Conservation (phyloP, 2,888 invertebrate species). For the Aleiodes leptofemur region DNA sequence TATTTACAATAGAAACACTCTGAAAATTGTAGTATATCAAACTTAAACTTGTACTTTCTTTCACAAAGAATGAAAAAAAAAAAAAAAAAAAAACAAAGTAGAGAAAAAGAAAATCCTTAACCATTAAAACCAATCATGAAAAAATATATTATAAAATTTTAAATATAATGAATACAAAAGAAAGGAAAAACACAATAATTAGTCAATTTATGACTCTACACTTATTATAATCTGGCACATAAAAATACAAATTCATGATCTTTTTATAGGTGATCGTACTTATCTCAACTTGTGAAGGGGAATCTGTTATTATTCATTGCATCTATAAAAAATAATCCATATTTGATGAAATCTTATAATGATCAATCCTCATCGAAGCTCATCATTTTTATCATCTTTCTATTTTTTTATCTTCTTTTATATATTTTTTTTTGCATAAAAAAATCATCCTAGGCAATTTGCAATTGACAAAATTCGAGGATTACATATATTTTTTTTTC, state of each 20-base stretch:
- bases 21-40: slow-evolving; percentile 17
- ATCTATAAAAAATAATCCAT: no score
- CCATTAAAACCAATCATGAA: slow-evolving; percentile 26
- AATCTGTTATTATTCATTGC: no score
- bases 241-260: slow-evolving; percentile 15
- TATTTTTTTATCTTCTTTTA: slow-evolving; percentile 13
- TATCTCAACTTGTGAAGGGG: no score
- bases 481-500: neutral
- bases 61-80: neutral
- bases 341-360: no score
- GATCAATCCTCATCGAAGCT: neutral
- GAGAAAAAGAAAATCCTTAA: slow-evolving; percentile 12
- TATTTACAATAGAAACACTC: slow-evolving; percentile 20
- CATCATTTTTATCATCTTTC: slow-evolving; percentile 44
- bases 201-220: slow-evolving; percentile 9
- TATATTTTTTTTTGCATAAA: neutral
- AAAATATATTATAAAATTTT: slow-evolving; percentile 25
- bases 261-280: neutral
- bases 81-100: neutral
- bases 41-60: slow-evolving; percentile 11
- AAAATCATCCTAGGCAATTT: slow-evolving; percentile 32
- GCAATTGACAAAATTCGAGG: slow-evolving; percentile 55
- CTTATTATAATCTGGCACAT: slow-evolving; percentile 30
- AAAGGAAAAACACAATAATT: neutral
- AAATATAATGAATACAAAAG: slow-evolving; percentile 24